A percentile compares a stretch with the other conserved stretches of the same genome.
phyloP scores from a whole-genome alignment of 1,140 invertebrate genomes.

The Heliothis subflexa region DNA sequence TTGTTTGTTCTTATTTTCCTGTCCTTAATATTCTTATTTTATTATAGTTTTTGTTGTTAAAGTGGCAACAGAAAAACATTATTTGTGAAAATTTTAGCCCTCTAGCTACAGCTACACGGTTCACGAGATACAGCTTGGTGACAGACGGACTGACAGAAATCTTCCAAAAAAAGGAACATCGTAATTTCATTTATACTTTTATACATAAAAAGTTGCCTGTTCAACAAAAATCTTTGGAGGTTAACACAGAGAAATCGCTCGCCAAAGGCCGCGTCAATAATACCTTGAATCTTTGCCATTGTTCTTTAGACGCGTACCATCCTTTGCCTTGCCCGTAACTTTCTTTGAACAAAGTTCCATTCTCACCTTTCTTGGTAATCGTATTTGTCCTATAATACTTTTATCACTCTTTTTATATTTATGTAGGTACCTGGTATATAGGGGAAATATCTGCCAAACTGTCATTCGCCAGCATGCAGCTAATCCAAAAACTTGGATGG shows the following conservation, averaged over 20 bases:
- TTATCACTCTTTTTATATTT: not conserved
- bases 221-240: not conserved
- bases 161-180: no score
- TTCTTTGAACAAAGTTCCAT: slow-evolving; percentile 25
- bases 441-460: not conserved
- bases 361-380: not conserved
- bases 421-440: not conserved
- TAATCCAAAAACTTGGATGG: slow-evolving; percentile 30
- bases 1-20: no score
- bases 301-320: slow-evolving; percentile 13
- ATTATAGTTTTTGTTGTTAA: no score
- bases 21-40: no score
- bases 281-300: slow-evolving; percentile 21
- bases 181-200: no score
- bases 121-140: no score
- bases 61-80: no score
- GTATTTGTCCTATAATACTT: slow-evolving; percentile 1
- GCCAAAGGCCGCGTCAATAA: slow-evolving; percentile 6
- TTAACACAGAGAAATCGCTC: not conserved
- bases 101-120: no score
- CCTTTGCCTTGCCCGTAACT: slow-evolving; percentile 2
- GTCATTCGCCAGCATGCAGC: slow-evolving; percentile 1
- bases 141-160: no score
- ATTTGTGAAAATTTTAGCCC: no score
- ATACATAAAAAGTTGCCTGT: no score